These are phyloP conservation scores for Xiphophorus maculatus DNA, from an alignment of 2,113 vertebrate genomes.

Conservation along the genomic window DNA sequence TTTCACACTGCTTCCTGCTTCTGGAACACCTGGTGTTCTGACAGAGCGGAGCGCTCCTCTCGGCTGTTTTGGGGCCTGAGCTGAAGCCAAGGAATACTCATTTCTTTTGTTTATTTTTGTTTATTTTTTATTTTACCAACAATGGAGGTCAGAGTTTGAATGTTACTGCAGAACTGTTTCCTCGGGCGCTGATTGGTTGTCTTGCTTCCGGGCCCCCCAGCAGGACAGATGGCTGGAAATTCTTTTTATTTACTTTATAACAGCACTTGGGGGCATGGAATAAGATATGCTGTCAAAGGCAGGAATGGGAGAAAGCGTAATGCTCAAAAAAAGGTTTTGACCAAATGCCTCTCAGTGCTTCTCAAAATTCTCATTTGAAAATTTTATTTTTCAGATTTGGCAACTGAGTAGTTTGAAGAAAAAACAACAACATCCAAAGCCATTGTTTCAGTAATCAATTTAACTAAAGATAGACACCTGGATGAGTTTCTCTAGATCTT, in stretches of 20 bases:
- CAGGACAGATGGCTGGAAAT: neutral
- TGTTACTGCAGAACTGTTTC: conserved; percentile 12
- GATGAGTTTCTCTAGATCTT: too few relatives aligned
- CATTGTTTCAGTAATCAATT: too few relatives aligned
- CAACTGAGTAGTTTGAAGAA: too few relatives aligned
- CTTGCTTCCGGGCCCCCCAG: conserved; percentile 28
- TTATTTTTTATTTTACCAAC: neutral
- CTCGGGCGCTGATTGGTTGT: neutral
- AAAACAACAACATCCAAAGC: too few relatives aligned
- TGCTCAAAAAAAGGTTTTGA: too few relatives aligned
- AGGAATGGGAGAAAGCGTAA: neutral
- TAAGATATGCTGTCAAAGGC: neutral
- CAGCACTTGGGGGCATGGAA: neutral
- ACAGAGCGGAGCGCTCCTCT: conserved; percentile 27
- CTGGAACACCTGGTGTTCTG: conserved; percentile 39
- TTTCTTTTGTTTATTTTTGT: conserved; percentile 6
- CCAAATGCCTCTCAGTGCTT: too few relatives aligned
- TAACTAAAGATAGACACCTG: too few relatives aligned
- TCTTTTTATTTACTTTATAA: conserved; percentile 4
- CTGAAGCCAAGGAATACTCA: conserved; percentile 15
- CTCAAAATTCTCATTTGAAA: too few relatives aligned
- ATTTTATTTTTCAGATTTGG: too few relatives aligned
- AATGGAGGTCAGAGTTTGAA: conserved; percentile 34
- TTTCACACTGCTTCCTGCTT: neutral
- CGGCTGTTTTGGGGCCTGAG: conserved; percentile 38